Percentiles rank a stretch among this genome's conserved stretches.
Evolutionary conservation across 1,140 invertebrate species (phyloP).

Genomic region (Steinernema feltiae): DNA sequence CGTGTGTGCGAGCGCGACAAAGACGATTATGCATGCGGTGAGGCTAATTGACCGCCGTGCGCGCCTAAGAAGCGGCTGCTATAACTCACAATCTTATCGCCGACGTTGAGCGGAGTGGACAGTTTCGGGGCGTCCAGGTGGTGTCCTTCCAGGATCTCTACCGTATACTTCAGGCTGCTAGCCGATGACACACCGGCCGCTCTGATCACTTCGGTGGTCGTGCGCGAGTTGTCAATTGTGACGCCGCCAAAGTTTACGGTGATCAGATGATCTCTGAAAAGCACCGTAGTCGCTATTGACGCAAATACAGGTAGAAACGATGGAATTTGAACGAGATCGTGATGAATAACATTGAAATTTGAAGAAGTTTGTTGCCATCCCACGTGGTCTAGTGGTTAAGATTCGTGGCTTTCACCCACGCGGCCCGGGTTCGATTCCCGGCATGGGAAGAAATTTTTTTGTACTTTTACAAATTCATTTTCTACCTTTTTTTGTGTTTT

Average conservation of each 20-base stretch:
- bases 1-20: constrained; percentile 6
- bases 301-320: no score
- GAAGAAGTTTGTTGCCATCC: no score
- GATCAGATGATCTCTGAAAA: constrained; percentile 47
- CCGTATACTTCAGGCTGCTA: constrained; percentile 46
- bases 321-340: no score
- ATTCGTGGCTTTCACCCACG: constrained; percentile 76
- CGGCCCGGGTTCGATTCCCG: constrained; percentile 77
- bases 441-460: constrained; percentile 70
- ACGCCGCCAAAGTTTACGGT: constrained; percentile 56
- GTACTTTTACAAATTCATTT: no score
- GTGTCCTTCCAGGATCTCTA: constrained; percentile 48
- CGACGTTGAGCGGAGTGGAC: constrained; percentile 46
- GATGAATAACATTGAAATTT: no score
- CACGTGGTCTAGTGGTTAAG: constrained; percentile 64
- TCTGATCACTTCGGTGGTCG: constrained; percentile 37
- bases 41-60: constrained; percentile 5
- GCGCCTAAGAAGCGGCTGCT: no score
- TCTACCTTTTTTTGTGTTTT: no score
- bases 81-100: constrained; percentile 50
- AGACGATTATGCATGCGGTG: background rate
- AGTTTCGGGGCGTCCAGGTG: constrained; percentile 37
- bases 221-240: constrained; percentile 46
- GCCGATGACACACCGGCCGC: constrained; percentile 22
- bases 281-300: no score